Conservation (phyloP, 2,888 invertebrate genomes). For the Plebejus melissa region DNA sequence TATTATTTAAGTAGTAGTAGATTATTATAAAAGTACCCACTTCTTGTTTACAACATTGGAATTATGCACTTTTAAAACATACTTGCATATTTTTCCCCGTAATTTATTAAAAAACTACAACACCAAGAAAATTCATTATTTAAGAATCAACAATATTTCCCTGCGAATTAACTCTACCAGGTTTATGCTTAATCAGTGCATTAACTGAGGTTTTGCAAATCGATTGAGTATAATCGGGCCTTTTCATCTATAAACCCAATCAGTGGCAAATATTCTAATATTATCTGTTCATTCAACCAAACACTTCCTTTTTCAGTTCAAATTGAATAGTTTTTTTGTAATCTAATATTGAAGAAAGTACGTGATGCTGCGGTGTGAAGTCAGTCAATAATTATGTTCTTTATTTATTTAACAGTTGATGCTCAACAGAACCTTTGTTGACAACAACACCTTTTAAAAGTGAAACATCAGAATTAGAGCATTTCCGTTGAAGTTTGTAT, state of each 20-base stretch:
- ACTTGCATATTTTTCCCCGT: too few relatives aligned
- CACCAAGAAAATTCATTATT: too few relatives aligned
- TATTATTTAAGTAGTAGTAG: too few relatives aligned
- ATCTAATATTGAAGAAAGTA: constrained; percentile 22
- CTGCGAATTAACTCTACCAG: background rate
- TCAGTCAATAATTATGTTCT: background rate
- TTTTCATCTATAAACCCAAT: background rate
- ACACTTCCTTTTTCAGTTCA: constrained; percentile 2
- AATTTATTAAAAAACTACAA: too few relatives aligned
- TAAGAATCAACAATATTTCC: background rate
- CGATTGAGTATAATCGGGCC: background rate
- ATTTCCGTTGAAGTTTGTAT: too few relatives aligned
- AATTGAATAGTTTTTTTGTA: constrained; percentile 24
- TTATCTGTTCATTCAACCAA: background rate
- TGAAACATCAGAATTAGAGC: background rate
- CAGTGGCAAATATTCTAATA: constrained; percentile 21
- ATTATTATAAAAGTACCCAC: too few relatives aligned
- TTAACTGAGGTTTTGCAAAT: background rate
- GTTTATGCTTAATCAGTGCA: background rate
- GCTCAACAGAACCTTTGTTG: background rate
- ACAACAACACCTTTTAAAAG: background rate
- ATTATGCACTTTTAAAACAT: too few relatives aligned
- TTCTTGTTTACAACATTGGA: too few relatives aligned
- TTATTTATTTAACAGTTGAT: background rate
- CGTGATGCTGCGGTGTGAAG: constrained; percentile 2